A percentile compares a stretch with the other conserved stretches of the same genome.
These are phyloP conservation scores for Lamprologus ornatipinnis DNA, from an alignment of 2,113 vertebrate species.

Conservation along the genomic window DNA sequence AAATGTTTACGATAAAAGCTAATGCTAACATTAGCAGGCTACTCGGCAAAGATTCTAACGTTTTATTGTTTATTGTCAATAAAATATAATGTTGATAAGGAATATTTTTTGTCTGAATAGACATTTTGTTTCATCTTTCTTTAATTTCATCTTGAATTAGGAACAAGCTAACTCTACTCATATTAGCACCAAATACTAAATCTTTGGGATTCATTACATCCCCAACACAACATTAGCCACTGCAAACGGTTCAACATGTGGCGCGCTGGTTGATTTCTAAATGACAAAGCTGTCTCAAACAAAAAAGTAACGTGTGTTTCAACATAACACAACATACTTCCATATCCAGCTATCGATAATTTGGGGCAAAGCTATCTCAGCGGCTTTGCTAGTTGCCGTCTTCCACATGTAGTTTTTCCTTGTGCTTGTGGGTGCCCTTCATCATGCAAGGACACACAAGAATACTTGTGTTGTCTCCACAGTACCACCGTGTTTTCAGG, in stretches of 20 bases:
- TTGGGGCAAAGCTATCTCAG: not conserved
- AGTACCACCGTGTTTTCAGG: not conserved
- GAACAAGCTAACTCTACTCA: not conserved
- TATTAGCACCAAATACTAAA: not conserved
- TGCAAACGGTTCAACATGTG: not conserved
- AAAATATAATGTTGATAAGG: not conserved
- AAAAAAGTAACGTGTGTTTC: not conserved
- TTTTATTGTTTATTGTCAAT: not conserved
- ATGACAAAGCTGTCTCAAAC: not conserved
- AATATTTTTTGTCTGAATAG: not conserved
- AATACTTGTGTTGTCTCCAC: not conserved
- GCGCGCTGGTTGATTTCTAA: not conserved
- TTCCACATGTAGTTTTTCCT: not conserved
- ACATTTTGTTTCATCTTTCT: not conserved
- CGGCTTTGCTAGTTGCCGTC: fast-evolving
- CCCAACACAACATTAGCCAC: not conserved
- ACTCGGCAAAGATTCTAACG: not conserved
- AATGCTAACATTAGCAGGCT: not conserved
- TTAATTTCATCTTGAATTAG: not conserved
- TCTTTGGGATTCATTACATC: not conserved
- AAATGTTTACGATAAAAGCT: not conserved
- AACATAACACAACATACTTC: not conserved
- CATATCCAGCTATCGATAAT: not conserved
- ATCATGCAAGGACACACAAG: not conserved
- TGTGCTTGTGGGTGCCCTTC: not conserved